A percentile compares a stretch with the other conserved stretches of the same genome.
phyloP scores from a whole-genome alignment of 2,113 vertebrate species.

The Nanger granti region DNA sequence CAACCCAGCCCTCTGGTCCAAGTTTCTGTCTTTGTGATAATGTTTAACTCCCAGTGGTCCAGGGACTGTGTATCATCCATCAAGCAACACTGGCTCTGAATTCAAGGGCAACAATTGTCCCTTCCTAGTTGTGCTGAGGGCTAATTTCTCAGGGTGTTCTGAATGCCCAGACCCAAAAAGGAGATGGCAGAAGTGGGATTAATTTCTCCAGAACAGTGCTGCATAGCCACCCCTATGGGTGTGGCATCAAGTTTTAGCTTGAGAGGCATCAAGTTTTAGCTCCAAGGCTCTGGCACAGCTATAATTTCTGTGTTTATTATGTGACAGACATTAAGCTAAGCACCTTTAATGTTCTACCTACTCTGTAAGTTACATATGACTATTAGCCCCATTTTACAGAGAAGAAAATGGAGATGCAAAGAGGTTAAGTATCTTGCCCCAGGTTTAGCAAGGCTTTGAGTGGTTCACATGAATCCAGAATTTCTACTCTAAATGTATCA shows the following conservation, averaged over 20 bases:
- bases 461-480: background rate
- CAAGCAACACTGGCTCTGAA: background rate
- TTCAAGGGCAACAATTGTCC: background rate
- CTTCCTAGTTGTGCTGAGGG: background rate
- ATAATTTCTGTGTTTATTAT: background rate
- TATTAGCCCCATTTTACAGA: background rate
- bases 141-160: background rate
- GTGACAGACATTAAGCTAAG: background rate
- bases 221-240: background rate
- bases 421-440: background rate
- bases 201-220: background rate
- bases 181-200: background rate
- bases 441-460: background rate
- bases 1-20: background rate
- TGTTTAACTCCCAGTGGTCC: background rate
- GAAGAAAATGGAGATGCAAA: background rate
- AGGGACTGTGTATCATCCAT: background rate
- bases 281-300: background rate
- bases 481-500: background rate
- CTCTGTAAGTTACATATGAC: background rate
- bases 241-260: background rate
- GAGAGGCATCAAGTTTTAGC: background rate
- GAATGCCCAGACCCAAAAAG: background rate
- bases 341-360: background rate
- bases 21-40: background rate